These are phyloP conservation scores for Bambusicola thoracicus DNA, from an alignment of 2,113 vertebrate genomes.

Conservation along the genomic window DNA sequence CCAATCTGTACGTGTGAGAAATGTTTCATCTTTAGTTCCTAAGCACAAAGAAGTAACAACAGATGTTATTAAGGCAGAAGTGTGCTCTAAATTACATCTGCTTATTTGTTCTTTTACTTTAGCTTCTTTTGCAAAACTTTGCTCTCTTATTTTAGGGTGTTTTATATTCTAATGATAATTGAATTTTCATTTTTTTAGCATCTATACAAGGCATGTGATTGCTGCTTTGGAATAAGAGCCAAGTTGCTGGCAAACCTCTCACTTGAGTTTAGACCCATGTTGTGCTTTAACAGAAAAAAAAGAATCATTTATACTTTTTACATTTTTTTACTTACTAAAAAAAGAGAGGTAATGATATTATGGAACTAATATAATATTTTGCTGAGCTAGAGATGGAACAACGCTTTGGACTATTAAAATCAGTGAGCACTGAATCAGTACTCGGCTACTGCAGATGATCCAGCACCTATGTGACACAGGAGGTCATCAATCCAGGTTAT, in stretches of 20 bases:
- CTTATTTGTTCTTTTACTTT: not conserved
- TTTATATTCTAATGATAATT: not conserved
- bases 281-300: not conserved
- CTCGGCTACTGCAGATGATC: not conserved
- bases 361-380: not conserved
- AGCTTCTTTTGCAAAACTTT: not conserved
- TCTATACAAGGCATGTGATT: not conserved
- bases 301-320: not conserved
- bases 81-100: not conserved
- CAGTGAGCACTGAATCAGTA: not conserved
- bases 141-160: not conserved
- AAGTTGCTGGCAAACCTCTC: constrained; percentile 16
- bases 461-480: not conserved
- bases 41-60: not conserved
- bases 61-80: not conserved
- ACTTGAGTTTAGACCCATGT: not conserved
- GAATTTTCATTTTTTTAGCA: not conserved
- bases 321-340: not conserved
- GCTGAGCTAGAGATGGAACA: not conserved
- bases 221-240: constrained; percentile 21
- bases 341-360: not conserved
- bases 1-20: accelerated
- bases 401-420: not conserved
- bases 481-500: not conserved
- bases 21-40: not conserved